These are phyloP conservation scores for Capitella teleta DNA, from an alignment of 1,140 invertebrate genomes.

Conservation along the genomic window DNA sequence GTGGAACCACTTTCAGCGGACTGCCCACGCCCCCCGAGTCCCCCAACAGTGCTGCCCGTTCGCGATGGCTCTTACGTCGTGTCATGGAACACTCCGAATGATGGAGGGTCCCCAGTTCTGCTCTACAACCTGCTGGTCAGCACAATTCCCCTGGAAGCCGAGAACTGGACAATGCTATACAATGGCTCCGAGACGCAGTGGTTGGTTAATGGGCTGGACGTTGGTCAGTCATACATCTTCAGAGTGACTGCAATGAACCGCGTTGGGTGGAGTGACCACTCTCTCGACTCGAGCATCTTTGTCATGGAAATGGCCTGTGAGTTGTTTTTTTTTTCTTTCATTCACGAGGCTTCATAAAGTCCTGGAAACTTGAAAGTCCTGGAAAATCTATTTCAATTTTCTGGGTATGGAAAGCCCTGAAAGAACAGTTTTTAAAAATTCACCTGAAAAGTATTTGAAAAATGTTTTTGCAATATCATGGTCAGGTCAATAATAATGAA, in stretches of 20 bases:
- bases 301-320: too few species aligned
- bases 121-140: slow-evolving; percentile 25
- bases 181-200: slow-evolving; percentile 74
- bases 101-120: slow-evolving; percentile 48
- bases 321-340: too few species aligned
- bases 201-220: slow-evolving; percentile 58
- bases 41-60: slow-evolving; percentile 54
- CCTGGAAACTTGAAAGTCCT: too few species aligned
- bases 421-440: too few species aligned
- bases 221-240: slow-evolving; percentile 53
- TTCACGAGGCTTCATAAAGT: too few species aligned
- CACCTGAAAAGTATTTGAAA: too few species aligned
- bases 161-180: slow-evolving; percentile 57
- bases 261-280: slow-evolving; percentile 63
- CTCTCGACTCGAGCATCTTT: too few species aligned
- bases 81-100: slow-evolving; percentile 55
- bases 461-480: too few species aligned
- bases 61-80: slow-evolving; percentile 56
- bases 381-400: too few species aligned
- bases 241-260: slow-evolving; percentile 64
- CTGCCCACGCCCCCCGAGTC: slow-evolving; percentile 22
- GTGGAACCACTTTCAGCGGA: slow-evolving; percentile 16
- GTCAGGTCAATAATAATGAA: too few species aligned
- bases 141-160: background rate
- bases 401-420: too few species aligned